These are phyloP conservation scores for Heliangelus exortis DNA, from an alignment of 2,797 vertebrate species.

Conservation along the genomic window DNA sequence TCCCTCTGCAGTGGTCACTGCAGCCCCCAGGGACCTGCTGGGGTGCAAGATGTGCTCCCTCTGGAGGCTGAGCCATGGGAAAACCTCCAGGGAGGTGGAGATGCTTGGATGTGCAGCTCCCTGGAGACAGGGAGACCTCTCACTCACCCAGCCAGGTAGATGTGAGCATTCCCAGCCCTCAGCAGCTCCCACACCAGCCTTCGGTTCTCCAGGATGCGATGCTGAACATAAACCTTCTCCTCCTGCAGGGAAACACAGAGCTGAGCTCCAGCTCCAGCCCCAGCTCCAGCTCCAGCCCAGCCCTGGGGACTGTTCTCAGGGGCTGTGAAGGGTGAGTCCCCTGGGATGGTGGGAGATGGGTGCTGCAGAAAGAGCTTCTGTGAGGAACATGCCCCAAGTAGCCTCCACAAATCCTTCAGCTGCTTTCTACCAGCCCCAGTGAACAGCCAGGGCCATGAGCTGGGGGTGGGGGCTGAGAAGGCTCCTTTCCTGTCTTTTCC, in stretches of 20 bases:
- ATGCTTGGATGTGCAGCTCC: not conserved
- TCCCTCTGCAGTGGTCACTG: not conserved
- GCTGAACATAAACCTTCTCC: constrained; percentile 93
- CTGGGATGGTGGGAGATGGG: not conserved
- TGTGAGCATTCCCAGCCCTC: constrained; percentile 62
- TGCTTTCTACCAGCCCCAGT: not conserved
- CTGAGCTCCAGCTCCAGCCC: not conserved
- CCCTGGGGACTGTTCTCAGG: not conserved
- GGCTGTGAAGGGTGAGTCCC: not conserved
- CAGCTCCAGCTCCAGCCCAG: not conserved
- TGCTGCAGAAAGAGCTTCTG: not conserved
- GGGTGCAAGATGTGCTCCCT: not conserved
- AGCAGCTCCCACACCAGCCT: constrained; percentile 89
- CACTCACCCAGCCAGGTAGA: constrained; percentile 95
- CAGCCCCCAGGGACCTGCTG: not conserved
- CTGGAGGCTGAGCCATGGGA: rapidly evolving
- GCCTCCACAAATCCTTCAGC: not conserved
- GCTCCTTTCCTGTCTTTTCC: not conserved
- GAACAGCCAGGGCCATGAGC: not conserved
- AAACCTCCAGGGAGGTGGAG: not conserved
- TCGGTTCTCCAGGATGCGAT: constrained; percentile 82
- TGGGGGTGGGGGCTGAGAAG: not conserved
- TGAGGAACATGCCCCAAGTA: not conserved
- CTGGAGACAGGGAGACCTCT: rapidly evolving
- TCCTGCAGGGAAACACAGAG: constrained; percentile 74